Evolutionary conservation across 2,888 invertebrate genomes (phyloP).

Genomic region (Mesoligia furuncula): DNA sequence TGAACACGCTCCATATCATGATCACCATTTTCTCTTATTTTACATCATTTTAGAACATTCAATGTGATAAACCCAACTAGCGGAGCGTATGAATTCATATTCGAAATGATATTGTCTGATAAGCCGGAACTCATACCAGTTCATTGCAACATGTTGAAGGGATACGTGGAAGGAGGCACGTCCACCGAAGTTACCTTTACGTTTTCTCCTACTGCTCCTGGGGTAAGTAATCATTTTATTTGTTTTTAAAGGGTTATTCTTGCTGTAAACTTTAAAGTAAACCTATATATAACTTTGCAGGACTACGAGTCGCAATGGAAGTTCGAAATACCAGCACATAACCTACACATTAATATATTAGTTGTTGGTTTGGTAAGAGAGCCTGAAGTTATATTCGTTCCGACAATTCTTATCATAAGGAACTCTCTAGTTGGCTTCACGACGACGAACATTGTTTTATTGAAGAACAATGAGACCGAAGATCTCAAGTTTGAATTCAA

Average conservation of each 20-base stretch:
- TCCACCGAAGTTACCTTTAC: slow-evolving; percentile 91
- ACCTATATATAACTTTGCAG: slow-evolving; percentile 57
- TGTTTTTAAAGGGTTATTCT: not conserved
- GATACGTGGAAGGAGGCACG: slow-evolving; percentile 91
- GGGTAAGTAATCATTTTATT: slow-evolving; percentile 75
- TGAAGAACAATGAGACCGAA: slow-evolving; percentile 90
- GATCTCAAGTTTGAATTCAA: slow-evolving; percentile 88
- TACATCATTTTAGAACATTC: slow-evolving; percentile 88
- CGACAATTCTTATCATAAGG: slow-evolving; percentile 90
- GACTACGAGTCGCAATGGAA: slow-evolving; percentile 92
- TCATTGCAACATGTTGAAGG: slow-evolving; percentile 90
- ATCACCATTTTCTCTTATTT: not conserved
- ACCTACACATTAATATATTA: slow-evolving; percentile 89
- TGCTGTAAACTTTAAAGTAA: not conserved
- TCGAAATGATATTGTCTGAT: slow-evolving; percentile 87
- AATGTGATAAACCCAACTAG: slow-evolving; percentile 92
- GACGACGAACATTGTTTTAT: slow-evolving; percentile 79
- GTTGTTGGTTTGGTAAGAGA: slow-evolving; percentile 92
- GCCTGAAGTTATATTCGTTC: slow-evolving; percentile 91
- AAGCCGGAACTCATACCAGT: slow-evolving; percentile 88
- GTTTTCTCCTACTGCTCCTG: slow-evolving; percentile 91
- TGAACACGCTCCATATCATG: not conserved
- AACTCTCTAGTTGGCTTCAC: slow-evolving; percentile 91
- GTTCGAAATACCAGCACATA: slow-evolving; percentile 90
- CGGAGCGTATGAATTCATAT: slow-evolving; percentile 90